These are phyloP conservation scores for Rhynchopsitta pachyrhyncha DNA, from an alignment of 2,113 vertebrate genomes.

Conservation along the genomic window DNA sequence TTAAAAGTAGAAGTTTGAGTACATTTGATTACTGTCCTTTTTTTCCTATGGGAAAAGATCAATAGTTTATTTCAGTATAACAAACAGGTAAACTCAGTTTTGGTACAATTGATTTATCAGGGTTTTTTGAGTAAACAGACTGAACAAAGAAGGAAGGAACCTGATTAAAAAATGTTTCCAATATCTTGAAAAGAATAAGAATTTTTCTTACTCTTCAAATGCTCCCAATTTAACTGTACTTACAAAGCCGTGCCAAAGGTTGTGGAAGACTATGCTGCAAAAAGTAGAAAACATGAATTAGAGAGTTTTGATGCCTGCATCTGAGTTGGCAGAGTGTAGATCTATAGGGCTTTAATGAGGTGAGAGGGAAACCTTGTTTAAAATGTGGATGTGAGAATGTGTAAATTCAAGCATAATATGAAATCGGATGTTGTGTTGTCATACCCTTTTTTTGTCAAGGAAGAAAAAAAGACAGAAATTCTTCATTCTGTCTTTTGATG, in stretches of 20 bases:
- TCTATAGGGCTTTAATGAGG: constrained; percentile 72
- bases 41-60: not conserved
- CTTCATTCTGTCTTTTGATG: constrained; percentile 62
- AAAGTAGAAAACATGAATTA: constrained; percentile 69
- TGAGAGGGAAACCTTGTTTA: constrained; percentile 31
- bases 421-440: constrained; percentile 66
- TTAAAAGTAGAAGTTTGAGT: not conserved
- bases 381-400: constrained; percentile 66
- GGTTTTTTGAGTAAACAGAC: not conserved
- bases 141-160: not conserved
- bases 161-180: not conserved
- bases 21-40: not conserved
- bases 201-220: constrained; percentile 12
- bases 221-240: constrained; percentile 72
- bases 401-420: constrained; percentile 75
- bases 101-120: not conserved
- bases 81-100: not conserved
- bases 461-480: constrained; percentile 32
- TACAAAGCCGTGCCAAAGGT: constrained; percentile 74
- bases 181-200: not conserved
- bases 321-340: constrained; percentile 72
- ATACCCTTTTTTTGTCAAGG: constrained; percentile 58
- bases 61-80: not conserved
- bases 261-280: constrained; percentile 69
- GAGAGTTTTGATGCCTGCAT: constrained; percentile 64